phyloP scores from a whole-genome alignment of 1,140 invertebrate genomes.

The Calephelis nemesis region DNA sequence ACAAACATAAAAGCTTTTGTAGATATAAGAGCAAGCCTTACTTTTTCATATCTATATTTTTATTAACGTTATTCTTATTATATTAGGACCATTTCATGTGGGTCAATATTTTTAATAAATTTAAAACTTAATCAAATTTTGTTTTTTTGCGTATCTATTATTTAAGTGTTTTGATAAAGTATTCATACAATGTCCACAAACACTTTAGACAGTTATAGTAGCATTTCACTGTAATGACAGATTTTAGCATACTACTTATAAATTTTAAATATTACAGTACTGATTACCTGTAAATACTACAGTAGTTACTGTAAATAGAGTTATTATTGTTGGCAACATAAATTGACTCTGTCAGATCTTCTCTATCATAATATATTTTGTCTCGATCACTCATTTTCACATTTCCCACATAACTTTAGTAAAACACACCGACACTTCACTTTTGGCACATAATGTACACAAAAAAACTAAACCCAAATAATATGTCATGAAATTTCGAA shows the following conservation, averaged over 20 bases:
- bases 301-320: constrained; percentile 76
- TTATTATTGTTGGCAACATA: constrained; percentile 70
- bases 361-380: constrained; percentile 53
- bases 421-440: constrained; percentile 17
- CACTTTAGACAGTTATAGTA: not conserved
- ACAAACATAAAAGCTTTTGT: no score
- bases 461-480: constrained; percentile 51
- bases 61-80: no score
- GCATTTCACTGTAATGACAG: not conserved
- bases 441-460: constrained; percentile 20
- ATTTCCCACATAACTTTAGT: constrained; percentile 34
- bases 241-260: not conserved
- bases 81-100: no score
- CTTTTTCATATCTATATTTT: no score
- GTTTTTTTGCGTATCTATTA: no score
- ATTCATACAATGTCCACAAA: no score
- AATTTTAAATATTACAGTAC: not conserved
- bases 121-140: no score
- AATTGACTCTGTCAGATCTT: constrained; percentile 55
- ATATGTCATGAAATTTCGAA: constrained; percentile 62
- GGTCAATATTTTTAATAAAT: no score
- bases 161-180: no score
- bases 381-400: constrained; percentile 65
- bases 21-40: no score
- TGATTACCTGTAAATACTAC: constrained; percentile 75